These are phyloP conservation scores for Rhodophaea formosa DNA, from an alignment of 2,888 invertebrate genomes.

Conservation along the genomic window DNA sequence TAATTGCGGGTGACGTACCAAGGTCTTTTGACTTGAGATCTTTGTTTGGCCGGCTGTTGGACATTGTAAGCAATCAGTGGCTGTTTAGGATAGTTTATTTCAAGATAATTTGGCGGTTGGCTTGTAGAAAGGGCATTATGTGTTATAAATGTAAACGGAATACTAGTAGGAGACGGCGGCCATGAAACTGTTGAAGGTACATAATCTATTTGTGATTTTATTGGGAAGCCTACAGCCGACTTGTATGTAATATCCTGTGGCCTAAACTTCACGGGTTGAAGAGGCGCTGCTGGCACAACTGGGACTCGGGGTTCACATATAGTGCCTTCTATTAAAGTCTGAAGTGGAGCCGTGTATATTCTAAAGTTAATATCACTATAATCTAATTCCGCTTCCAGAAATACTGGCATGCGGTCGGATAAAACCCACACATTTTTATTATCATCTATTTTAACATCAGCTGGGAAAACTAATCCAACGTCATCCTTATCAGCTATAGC, in stretches of 20 bases:
- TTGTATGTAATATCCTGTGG: slow-evolving; percentile 1
- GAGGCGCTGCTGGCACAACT: slow-evolving; percentile 17
- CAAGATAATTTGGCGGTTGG: neutral
- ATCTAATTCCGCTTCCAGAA: slow-evolving; percentile 85
- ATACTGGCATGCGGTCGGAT: slow-evolving; percentile 91
- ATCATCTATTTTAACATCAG: slow-evolving; percentile 88
- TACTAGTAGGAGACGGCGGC: neutral
- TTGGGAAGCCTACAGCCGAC: neutral
- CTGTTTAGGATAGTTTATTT: slow-evolving; percentile 5
- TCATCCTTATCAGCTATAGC: slow-evolving; percentile 88
- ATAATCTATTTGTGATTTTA: neutral
- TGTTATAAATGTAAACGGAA: neutral
- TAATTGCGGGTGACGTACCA: neutral
- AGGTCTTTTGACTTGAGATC: neutral
- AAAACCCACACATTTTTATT: slow-evolving; percentile 89
- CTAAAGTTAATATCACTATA: slow-evolving; percentile 90
- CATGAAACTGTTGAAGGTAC: neutral
- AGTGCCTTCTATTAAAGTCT: slow-evolving; percentile 84
- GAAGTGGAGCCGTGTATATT: slow-evolving; percentile 86
- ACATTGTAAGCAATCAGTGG: slow-evolving; percentile 1
- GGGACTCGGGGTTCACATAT: slow-evolving; percentile 82
- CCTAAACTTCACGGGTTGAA: neutral
- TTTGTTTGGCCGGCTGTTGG: neutral
- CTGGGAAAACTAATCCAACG: slow-evolving; percentile 87
- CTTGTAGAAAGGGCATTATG: neutral